Evolutionary conservation across 1,140 invertebrate genomes (phyloP).

Genomic region (Zophobas atratus): DNA sequence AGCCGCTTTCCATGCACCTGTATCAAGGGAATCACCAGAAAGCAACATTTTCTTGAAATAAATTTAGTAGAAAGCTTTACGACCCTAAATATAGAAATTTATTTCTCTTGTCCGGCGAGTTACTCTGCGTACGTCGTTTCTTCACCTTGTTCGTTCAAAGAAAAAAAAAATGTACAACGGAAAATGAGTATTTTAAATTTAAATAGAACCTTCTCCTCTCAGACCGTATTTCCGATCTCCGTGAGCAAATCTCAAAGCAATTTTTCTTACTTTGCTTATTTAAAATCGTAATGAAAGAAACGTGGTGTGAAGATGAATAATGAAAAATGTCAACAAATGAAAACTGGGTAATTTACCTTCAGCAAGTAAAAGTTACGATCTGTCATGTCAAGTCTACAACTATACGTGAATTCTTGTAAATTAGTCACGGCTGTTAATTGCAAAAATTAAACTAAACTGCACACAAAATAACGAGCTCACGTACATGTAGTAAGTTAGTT

Average conservation of each 20-base stretch:
- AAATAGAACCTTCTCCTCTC: neutral
- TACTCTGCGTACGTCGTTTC: slow-evolving; percentile 20
- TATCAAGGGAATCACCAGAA: slow-evolving; percentile 2
- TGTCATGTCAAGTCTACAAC: slow-evolving; percentile 31
- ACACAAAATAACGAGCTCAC: slow-evolving; percentile 1
- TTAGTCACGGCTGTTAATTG: slow-evolving; percentile 35
- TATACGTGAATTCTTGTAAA: slow-evolving; percentile 7
- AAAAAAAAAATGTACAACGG: slow-evolving; percentile 16
- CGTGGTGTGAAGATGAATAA: neutral
- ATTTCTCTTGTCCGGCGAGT: slow-evolving; percentile 19
- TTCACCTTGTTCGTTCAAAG: slow-evolving; percentile 5
- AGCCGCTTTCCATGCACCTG: neutral
- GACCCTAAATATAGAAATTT: slow-evolving; percentile 23
- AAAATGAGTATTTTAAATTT: slow-evolving; percentile 13
- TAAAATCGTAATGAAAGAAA: slow-evolving; percentile 3
- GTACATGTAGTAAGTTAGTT: slow-evolving; percentile 16
- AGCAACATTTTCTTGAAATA: slow-evolving; percentile 25
- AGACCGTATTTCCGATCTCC: neutral
- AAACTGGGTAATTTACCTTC: slow-evolving; percentile 14
- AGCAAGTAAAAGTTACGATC: slow-evolving; percentile 16
- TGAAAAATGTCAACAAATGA: slow-evolving; percentile 1
- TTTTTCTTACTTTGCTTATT: slow-evolving; percentile 1
- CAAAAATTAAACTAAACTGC: slow-evolving; percentile 31
- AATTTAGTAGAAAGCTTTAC: slow-evolving; percentile 24
- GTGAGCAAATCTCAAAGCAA: neutral